These are phyloP conservation scores for Platycheirus rosarum DNA, from an alignment of 2,888 invertebrate species.

Conservation along the genomic window DNA sequence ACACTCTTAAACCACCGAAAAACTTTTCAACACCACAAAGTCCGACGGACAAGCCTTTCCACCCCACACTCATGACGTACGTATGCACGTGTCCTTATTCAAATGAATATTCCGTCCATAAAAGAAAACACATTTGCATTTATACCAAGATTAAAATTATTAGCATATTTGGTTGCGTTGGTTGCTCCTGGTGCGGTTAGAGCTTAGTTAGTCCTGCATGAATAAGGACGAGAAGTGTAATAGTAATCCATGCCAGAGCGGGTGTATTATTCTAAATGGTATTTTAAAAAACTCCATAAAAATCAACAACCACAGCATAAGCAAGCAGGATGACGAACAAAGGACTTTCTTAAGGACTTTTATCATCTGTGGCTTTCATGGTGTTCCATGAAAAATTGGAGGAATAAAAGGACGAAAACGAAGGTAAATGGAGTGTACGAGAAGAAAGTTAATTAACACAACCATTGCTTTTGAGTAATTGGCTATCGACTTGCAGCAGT, in stretches of 20 bases:
- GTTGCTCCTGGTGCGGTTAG: constrained; percentile 9
- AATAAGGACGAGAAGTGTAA: constrained; percentile 14
- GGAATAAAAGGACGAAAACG: constrained; percentile 9
- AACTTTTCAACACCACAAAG: background rate
- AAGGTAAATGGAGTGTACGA: constrained; percentile 12
- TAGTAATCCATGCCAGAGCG: background rate
- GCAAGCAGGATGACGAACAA: background rate
- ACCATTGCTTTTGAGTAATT: constrained; percentile 35
- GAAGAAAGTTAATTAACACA: constrained; percentile 20
- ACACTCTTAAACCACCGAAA: background rate
- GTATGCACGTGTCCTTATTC: constrained; percentile 10
- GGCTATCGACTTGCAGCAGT: constrained; percentile 14
- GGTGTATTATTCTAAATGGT: constrained; percentile 15
- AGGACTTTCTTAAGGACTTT: constrained; percentile 24
- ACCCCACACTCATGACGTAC: background rate
- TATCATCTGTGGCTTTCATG: constrained; percentile 1
- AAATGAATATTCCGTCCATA: constrained; percentile 3
- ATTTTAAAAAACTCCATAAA: constrained; percentile 11
- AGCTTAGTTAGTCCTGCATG: constrained; percentile 6
- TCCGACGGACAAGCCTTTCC: background rate
- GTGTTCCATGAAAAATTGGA: background rate
- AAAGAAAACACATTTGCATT: constrained; percentile 40
- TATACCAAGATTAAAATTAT: constrained; percentile 44
- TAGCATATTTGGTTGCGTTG: constrained; percentile 35
- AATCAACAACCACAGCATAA: background rate